Conservation (phyloP, 2,888 invertebrate species). For the Schizotus pectinicornis region DNA sequence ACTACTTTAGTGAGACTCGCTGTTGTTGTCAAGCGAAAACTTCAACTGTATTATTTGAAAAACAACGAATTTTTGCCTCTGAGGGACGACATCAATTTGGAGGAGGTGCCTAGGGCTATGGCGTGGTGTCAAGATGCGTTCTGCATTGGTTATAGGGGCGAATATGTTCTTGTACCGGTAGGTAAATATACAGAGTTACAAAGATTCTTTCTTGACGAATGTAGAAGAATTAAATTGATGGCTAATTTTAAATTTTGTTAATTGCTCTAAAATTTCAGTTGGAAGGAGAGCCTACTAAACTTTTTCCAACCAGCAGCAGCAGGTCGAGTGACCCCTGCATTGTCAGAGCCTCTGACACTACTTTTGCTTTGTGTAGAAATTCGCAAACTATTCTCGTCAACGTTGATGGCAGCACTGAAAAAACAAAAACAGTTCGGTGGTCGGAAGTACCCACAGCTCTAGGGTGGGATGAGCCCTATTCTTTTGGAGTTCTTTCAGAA, state of each 20-base stretch:
- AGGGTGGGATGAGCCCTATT: slow-evolving; percentile 93
- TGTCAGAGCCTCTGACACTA: slow-evolving; percentile 74
- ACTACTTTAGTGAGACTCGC: slow-evolving; percentile 82
- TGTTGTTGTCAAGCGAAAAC: slow-evolving; percentile 83
- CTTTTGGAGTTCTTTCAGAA: slow-evolving; percentile 83
- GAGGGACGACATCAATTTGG: slow-evolving; percentile 75
- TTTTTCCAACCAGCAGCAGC: slow-evolving; percentile 83
- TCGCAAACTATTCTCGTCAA: slow-evolving; percentile 87
- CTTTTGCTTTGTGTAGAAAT: slow-evolving; percentile 86
- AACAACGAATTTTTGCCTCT: slow-evolving; percentile 79
- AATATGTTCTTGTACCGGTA: slow-evolving; percentile 47
- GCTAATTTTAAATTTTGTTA: neutral
- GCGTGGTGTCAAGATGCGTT: slow-evolving; percentile 85
- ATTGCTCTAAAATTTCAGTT: slow-evolving; percentile 44
- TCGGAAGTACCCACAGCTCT: slow-evolving; percentile 75
- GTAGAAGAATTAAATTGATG: neutral
- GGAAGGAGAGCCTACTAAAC: slow-evolving; percentile 73
- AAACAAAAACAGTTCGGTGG: slow-evolving; percentile 79
- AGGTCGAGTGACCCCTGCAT: slow-evolving; percentile 84
- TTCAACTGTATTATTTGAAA: slow-evolving; percentile 90
- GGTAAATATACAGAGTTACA: no score
- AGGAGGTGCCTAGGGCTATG: slow-evolving; percentile 80
- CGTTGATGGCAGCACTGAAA: slow-evolving; percentile 71
- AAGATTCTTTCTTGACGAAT: neutral
- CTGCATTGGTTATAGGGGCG: slow-evolving; percentile 85